Base-by-base conservation (phyloP, 2,113 vertebrate genomes). In the Sturnus vulgaris region DNA sequence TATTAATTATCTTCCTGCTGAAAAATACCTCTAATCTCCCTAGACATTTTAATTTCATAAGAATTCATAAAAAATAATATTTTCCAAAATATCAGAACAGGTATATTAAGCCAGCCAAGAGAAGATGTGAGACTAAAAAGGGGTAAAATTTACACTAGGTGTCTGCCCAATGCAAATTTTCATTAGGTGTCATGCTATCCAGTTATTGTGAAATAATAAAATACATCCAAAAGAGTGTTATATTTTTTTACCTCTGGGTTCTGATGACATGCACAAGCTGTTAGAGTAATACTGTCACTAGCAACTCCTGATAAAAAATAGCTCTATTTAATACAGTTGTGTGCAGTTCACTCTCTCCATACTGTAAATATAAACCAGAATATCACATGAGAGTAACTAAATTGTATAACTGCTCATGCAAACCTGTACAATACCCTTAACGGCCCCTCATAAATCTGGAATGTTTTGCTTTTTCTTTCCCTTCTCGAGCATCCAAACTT, bases 151-250 rank as follows among this genome's bases (percentile, higher is more conserved):
- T 95, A 80, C 27, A 64, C n/a, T 30, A 49, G 39, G 7, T 80
- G 31, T 93, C 90, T 91, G 66, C 31, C 24, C 57, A 95, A 64
- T 82, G 80, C 79, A 95, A 84, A 82, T 92, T 95, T 95, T 88
- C 70, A 60, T 89, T 82, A 89, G 42, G 20, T 87, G 66, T 60
- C 78, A 59, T 44, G 71, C 16, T 87, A 47, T 60, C 52, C 63
- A 82, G 47, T 78, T 85, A 50, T 64, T 72, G 23, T 55, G 40
- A 87, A 91, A 79, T 73, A 91, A 71, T 87, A 82, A 97, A 94
- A 93, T 73, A 87, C 19, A 87, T 44, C 53, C 31, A 77, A 73
- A 76, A 76, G 72, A 59, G 33, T 46, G 39, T 28, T 70, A 6
- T 77, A 83, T 30, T 68, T 95, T 70, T 90, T 91, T 92, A 63